Evolutionary conservation across 2,888 invertebrate species (phyloP).

Genomic region (Drepanosiphum platanoidis): DNA sequence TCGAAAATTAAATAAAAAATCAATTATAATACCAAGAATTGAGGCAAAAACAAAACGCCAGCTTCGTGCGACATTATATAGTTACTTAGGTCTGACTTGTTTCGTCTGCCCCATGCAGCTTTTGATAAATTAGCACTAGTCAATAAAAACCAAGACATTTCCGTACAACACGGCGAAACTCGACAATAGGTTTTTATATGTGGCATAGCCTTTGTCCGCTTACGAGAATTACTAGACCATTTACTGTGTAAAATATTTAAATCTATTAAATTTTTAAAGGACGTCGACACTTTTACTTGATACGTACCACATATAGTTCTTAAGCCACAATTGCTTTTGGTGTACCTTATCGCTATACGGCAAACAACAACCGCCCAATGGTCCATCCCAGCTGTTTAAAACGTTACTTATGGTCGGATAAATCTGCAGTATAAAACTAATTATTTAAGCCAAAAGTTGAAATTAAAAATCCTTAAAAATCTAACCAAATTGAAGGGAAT

Average conservation of each 20-base stretch:
- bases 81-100: constrained; percentile 72
- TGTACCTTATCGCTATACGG: constrained; percentile 84
- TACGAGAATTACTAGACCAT: constrained; percentile 80
- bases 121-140: constrained; percentile 97
- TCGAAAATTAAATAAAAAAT: background rate
- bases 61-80: constrained; percentile 88
- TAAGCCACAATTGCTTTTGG: constrained; percentile 86
- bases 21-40: constrained; percentile 76
- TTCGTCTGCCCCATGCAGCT: constrained; percentile 91
- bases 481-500: constrained; percentile 70
- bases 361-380: constrained; percentile 86
- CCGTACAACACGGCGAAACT: constrained; percentile 74
- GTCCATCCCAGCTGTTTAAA: constrained; percentile 82
- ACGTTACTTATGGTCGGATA: constrained; percentile 89
- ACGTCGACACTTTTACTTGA: constrained; percentile 43
- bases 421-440: constrained; percentile 67
- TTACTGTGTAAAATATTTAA: constrained; percentile 71
- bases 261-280: constrained; percentile 42
- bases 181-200: constrained; percentile 93
- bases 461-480: background rate
- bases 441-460: background rate
- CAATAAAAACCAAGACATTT: constrained; percentile 83
- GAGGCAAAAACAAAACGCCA: constrained; percentile 88
- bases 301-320: constrained; percentile 78
- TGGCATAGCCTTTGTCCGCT: constrained; percentile 87